Percentiles rank a stretch among this genome's conserved stretches.
Conservation (phyloP, 2,888 invertebrate species). For the Pteria penguin region DNA sequence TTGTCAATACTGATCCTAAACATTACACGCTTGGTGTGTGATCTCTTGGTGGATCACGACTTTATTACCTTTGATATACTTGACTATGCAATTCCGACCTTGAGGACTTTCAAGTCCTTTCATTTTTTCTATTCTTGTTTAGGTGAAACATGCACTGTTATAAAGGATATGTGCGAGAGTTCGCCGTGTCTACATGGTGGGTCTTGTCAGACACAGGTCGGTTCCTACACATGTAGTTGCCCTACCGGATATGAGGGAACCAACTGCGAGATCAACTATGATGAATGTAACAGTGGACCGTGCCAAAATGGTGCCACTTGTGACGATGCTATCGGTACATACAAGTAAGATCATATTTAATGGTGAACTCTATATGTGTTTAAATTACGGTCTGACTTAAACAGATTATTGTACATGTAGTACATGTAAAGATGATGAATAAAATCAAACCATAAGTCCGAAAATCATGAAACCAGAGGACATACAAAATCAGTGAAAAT, state of each 20-base stretch:
- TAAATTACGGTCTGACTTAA: background rate
- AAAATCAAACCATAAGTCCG: no score
- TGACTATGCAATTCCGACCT: no score
- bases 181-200: constrained; percentile 64
- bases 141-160: constrained; percentile 78
- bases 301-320: constrained; percentile 72
- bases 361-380: background rate
- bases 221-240: constrained; percentile 66
- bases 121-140: no score
- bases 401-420: no score
- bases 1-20: no score
- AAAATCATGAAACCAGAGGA: no score
- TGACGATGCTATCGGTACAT: constrained; percentile 66
- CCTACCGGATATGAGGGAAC: constrained; percentile 57
- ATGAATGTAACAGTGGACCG: constrained; percentile 83
- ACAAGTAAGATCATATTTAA: constrained; percentile 48
- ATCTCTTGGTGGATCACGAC: no score
- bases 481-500: no score
- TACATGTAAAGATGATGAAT: no score
- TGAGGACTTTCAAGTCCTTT: no score
- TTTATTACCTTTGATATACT: no score
- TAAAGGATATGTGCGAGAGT: constrained; percentile 63
- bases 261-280: constrained; percentile 76
- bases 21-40: no score
- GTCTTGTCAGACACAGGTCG: constrained; percentile 67